A percentile compares a stretch with the other conserved stretches of the same genome.
These are phyloP conservation scores for Poecilobothrus nobilitatus DNA, from an alignment of 2,888 invertebrate species.

Conservation along the genomic window DNA sequence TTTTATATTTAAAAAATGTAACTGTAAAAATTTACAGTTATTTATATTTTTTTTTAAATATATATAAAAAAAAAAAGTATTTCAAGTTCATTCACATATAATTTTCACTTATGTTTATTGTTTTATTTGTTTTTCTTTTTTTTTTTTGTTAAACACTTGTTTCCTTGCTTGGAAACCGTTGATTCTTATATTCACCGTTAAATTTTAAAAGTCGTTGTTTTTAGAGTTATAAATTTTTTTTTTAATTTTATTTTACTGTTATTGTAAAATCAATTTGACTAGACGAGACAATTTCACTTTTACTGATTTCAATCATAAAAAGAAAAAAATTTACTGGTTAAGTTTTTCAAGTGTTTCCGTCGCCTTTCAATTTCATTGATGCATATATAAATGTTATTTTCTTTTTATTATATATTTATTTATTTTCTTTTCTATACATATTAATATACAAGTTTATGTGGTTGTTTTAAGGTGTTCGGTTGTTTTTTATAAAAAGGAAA, in stretches of 20 bases:
- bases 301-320: neutral
- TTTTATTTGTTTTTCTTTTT: neutral
- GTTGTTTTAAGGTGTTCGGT: too few species aligned
- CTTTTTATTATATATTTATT: neutral
- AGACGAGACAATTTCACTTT: slow-evolving; percentile 8
- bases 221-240: too few species aligned
- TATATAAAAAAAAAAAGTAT: neutral
- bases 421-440: too few species aligned
- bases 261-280: slow-evolving; percentile 11
- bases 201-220: neutral
- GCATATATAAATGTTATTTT: neutral
- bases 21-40: neutral
- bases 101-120: neutral
- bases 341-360: slow-evolving; percentile 12
- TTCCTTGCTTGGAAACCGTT: neutral
- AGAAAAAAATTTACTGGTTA: neutral
- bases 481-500: too few species aligned
- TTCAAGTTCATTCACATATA: slow-evolving; percentile 6
- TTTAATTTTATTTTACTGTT: neutral
- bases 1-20: too few species aligned
- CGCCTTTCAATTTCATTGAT: slow-evolving; percentile 12
- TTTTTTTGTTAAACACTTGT: neutral
- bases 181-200: neutral
- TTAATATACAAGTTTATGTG: too few species aligned
- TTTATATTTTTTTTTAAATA: neutral